Evolutionary conservation across 1,140 invertebrate genomes (phyloP), one percentile per base, ranked within the genome.

Genomic region (Cyphomyrmex costatus): DNA sequence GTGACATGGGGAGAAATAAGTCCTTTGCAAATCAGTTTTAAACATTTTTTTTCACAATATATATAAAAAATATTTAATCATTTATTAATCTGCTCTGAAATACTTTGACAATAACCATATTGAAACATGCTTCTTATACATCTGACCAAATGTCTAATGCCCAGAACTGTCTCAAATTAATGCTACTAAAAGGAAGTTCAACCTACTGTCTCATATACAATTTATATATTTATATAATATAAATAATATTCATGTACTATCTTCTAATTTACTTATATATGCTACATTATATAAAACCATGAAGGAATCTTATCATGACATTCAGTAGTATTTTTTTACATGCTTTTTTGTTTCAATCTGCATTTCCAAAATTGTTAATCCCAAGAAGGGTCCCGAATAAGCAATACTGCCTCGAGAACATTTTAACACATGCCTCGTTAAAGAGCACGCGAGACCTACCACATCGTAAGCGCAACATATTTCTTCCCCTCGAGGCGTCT

Each of bases 31-130:
- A 42, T 42, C n/a, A 6, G 2, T 46, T 46, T 16, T 16, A 16
- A 30, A 77, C 61, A 61, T 30, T n/a, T 4, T n/a, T 33, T 30
- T 51, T 7, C 3, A 19, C 7, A 30, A 33, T 49, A 30, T 12
- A 63, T 0, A 3, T 46, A 10, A 12, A 10, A 12, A 1, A 21
- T 77, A 19, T 61, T 42, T 6, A 63, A 78, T 30, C 6, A 49
- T 24, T 4, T 3, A 49, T 65, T 21, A 8, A 27, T 42, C 0
- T 46, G 68, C n/a, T 7, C 2, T 19, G 0, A 61, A 76, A 71
- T 58, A 83, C 30, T 21, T 56, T 66, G 2, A 77, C 74, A 88
- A 58, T 86, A 60, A 90, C 65, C 79, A 91, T 87, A 88, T 90
- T 89, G 71, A 27, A 87, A 85, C 60, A 0, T 30, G 1, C 12